Evolutionary conservation across 1,140 invertebrate genomes (phyloP).

Genomic region (Druon quercuslanigerum): DNA sequence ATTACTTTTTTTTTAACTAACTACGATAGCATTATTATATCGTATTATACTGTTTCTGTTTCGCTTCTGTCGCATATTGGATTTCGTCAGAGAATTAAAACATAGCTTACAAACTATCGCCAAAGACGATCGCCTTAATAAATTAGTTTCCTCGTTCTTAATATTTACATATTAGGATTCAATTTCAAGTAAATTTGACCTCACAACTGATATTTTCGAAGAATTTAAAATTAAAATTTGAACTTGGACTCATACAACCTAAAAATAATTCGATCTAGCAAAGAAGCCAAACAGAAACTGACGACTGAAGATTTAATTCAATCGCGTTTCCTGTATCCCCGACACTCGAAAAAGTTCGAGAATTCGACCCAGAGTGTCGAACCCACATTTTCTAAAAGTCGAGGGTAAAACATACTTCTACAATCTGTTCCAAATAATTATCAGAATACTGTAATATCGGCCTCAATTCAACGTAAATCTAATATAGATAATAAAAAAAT

Average conservation of each 20-base stretch:
- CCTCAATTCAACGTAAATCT: slow-evolving; percentile 26
- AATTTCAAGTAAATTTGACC: background rate
- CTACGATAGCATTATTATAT: slow-evolving; percentile 12
- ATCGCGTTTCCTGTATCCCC: slow-evolving; percentile 22
- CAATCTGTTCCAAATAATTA: slow-evolving; percentile 16
- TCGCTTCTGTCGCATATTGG: background rate
- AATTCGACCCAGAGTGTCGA: slow-evolving; percentile 27
- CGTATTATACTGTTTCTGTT: background rate
- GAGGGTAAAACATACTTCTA: slow-evolving; percentile 5
- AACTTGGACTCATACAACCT: too few relatives aligned
- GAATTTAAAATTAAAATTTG: too few relatives aligned
- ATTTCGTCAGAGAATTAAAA: background rate
- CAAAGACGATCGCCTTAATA: slow-evolving; percentile 10
- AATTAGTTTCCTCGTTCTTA: background rate
- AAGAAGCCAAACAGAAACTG: slow-evolving; percentile 19
- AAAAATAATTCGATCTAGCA: background rate
- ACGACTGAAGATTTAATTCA: background rate
- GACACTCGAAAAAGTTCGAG: slow-evolving; percentile 6
- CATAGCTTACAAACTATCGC: background rate
- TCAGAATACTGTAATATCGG: background rate
- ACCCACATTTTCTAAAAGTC: background rate
- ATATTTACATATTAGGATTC: slow-evolving; percentile 9
- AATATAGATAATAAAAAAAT: slow-evolving; percentile 29
- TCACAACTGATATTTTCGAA: background rate
- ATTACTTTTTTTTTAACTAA: background rate